Percentiles rank a stretch among this genome's conserved stretches.
These are phyloP conservation scores for Crossaster papposus DNA, from an alignment of 53 echinoderm and acorn worm species.

Conservation along the genomic window DNA sequence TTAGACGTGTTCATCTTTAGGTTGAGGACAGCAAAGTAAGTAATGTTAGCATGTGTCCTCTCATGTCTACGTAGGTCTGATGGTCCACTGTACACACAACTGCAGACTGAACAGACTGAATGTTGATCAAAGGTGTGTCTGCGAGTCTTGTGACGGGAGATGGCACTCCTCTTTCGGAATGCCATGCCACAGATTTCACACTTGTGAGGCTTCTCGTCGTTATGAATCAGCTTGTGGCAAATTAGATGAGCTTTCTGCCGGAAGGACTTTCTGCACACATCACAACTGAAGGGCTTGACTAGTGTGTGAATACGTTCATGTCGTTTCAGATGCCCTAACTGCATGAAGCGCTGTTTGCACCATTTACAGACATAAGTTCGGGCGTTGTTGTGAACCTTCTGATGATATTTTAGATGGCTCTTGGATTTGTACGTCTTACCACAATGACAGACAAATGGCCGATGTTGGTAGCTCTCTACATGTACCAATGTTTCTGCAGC, in stretches of 20 bases:
- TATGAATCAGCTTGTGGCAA: constrained; percentile 51
- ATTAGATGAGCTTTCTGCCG: constrained; percentile 51
- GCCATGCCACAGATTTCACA: constrained; percentile 28
- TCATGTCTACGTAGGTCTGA: constrained; percentile 46
- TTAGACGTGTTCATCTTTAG: constrained; percentile 37
- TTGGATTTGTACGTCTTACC: constrained; percentile 43
- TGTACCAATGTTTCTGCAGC: neutral
- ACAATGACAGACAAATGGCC: constrained; percentile 35
- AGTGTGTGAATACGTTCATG: constrained; percentile 45
- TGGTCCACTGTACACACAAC: constrained; percentile 33
- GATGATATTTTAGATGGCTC: constrained; percentile 55
- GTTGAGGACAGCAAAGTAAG: constrained; percentile 51
- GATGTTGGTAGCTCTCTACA: neutral
- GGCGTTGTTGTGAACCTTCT: constrained; percentile 40
- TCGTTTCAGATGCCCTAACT: constrained; percentile 50
- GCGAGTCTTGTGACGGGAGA: constrained; percentile 26
- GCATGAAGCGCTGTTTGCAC: constrained; percentile 47
- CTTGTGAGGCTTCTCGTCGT: constrained; percentile 38
- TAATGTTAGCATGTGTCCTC: constrained; percentile 53
- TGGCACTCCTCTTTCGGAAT: constrained; percentile 48
- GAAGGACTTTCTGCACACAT: constrained; percentile 35
- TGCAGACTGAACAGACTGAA: constrained; percentile 25
- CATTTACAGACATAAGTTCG: constrained; percentile 29
- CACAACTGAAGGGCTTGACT: constrained; percentile 35
- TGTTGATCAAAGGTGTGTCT: constrained; percentile 11